Evolutionary conservation across 2,113 vertebrate species (phyloP).

Genomic region (Octodon degus): DNA sequence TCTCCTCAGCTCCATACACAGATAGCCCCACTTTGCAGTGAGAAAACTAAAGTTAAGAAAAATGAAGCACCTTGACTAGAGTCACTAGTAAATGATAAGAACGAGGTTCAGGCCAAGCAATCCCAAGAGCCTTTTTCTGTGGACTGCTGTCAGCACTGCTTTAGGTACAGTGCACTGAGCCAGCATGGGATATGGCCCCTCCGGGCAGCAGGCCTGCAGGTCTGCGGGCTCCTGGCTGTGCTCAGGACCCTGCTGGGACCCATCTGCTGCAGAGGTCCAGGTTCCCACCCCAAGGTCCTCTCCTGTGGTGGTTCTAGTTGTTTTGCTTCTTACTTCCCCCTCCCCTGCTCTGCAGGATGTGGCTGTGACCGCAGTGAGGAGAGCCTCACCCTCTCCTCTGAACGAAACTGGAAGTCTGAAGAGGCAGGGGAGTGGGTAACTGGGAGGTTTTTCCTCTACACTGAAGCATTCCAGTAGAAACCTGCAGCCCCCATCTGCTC

Average conservation of each 20-base stretch:
- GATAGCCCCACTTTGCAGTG: not conserved
- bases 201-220: not conserved
- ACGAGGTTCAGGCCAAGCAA: not conserved
- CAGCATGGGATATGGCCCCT: not conserved
- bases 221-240: not conserved
- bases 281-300: not conserved
- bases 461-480: not conserved
- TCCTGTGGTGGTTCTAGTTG: slow-evolving; percentile 52
- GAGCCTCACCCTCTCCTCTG: slow-evolving; percentile 71
- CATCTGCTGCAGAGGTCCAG: not conserved
- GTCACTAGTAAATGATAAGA: slow-evolving; percentile 29
- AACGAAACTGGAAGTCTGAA: slow-evolving; percentile 52
- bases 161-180: not conserved
- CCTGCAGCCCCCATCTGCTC: not conserved
- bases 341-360: slow-evolving; percentile 81
- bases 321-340: slow-evolving; percentile 82
- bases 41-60: slow-evolving; percentile 26
- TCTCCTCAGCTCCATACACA: not conserved
- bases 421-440: not conserved
- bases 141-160: not conserved
- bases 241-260: not conserved
- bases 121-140: not conserved
- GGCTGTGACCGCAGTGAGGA: slow-evolving; percentile 77
- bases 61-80: not conserved
- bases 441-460: not conserved